Conservation (phyloP, 1,140 invertebrate genomes). For the Carposina sasakii region DNA sequence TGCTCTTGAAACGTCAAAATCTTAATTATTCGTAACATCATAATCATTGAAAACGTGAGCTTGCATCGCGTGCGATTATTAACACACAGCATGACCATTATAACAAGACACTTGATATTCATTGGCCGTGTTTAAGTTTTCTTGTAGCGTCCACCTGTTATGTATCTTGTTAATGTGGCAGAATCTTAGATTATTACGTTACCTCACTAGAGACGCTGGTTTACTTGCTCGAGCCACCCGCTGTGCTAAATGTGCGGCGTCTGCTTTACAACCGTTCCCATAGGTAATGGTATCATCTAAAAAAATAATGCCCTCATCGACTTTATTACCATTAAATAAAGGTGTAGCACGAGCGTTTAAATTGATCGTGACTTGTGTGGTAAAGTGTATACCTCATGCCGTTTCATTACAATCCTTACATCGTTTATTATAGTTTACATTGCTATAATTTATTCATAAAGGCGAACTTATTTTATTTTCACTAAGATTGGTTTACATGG, state of each 20-base stretch:
- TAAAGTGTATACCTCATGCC: slow-evolving; percentile 49
- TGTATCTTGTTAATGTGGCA: slow-evolving; percentile 50
- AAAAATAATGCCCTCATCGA: slow-evolving; percentile 35
- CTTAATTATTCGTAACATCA: slow-evolving; percentile 67
- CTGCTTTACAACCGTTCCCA: slow-evolving; percentile 39
- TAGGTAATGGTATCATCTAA: slow-evolving; percentile 35
- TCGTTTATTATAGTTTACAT: slow-evolving; percentile 70
- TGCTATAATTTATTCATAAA: slow-evolving; percentile 69
- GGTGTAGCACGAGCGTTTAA: slow-evolving; percentile 20
- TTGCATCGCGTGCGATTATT: slow-evolving; percentile 47
- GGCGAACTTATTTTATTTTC: slow-evolving; percentile 57
- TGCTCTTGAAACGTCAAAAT: slow-evolving; percentile 56
- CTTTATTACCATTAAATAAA: slow-evolving; percentile 32
- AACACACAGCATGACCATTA: slow-evolving; percentile 38
- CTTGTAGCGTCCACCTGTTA: slow-evolving; percentile 13
- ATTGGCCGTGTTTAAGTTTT: neutral
- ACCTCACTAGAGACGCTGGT: slow-evolving; percentile 55
- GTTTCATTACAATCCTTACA: slow-evolving; percentile 65
- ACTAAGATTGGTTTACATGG: slow-evolving; percentile 56
- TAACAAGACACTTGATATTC: neutral
- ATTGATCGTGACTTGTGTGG: slow-evolving; percentile 19
- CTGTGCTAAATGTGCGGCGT: slow-evolving; percentile 58
- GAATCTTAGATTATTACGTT: slow-evolving; percentile 63
- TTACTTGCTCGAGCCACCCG: slow-evolving; percentile 58
- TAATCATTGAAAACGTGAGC: slow-evolving; percentile 60